A percentile compares a stretch with the other conserved stretches of the same genome.
Evolutionary conservation across 2,113 vertebrate genomes (phyloP).

Genomic region (Rattus rattus): DNA sequence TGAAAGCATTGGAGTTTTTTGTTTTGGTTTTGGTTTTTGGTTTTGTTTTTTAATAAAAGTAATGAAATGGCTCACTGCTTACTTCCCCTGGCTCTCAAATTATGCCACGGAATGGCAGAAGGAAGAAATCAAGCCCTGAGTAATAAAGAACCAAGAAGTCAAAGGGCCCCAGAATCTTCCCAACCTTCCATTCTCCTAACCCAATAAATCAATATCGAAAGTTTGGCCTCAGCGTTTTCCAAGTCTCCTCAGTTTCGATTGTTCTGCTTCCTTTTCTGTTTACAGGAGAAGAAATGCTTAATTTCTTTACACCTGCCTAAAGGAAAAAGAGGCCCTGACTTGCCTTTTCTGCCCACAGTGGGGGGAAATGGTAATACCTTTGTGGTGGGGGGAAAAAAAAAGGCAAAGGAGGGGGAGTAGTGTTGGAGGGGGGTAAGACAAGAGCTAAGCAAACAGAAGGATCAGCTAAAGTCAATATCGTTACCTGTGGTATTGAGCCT

Average conservation of each 20-base stretch:
- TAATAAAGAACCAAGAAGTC: constrained; percentile 69
- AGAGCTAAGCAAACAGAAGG: constrained; percentile 78
- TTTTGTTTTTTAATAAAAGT: constrained; percentile 59
- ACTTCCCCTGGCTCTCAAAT: constrained; percentile 76
- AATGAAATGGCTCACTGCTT: constrained; percentile 75
- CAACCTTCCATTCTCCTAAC: constrained; percentile 34
- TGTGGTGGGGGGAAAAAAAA: neutral
- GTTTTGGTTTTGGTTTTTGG: no score
- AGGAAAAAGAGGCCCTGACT: constrained; percentile 49
- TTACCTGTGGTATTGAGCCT: constrained; percentile 98
- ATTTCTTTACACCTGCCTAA: constrained; percentile 79
- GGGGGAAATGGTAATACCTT: constrained; percentile 20
- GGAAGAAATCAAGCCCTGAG: constrained; percentile 62
- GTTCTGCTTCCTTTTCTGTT: constrained; percentile 38
- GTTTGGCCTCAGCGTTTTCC: constrained; percentile 79
- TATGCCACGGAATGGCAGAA: constrained; percentile 74
- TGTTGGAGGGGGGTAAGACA: neutral
- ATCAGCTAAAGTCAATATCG: constrained; percentile 82
- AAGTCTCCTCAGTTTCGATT: constrained; percentile 69
- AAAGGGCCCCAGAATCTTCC: constrained; percentile 58
- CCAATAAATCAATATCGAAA: constrained; percentile 79
- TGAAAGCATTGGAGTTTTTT: constrained; percentile 25
- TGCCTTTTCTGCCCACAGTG: constrained; percentile 48
- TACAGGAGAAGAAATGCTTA: constrained; percentile 45
- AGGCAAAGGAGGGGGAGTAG: no score